Conservation (phyloP, 2,113 vertebrate species). For the Illadopsis cleaveri region DNA sequence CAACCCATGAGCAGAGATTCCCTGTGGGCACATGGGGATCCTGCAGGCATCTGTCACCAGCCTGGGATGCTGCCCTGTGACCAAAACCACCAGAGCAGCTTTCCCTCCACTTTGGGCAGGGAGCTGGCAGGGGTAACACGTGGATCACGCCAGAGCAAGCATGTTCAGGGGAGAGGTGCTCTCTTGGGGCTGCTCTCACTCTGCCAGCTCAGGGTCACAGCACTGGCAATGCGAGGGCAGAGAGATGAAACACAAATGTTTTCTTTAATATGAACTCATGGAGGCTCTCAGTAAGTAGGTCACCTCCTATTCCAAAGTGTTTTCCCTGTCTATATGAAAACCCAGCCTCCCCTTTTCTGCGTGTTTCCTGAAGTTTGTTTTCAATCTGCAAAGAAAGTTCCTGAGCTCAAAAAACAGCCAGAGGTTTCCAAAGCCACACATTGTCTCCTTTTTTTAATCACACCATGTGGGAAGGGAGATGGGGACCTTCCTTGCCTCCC, state of each 20-base stretch:
- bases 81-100: not conserved
- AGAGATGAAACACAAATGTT: not conserved
- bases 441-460: not conserved
- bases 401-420: not conserved
- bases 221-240: accelerated
- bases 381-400: not conserved
- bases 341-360: not conserved
- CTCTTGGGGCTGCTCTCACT: not conserved
- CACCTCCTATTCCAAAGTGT: not conserved
- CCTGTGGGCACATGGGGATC: accelerated
- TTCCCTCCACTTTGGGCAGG: accelerated
- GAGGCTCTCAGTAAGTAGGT: conserved; percentile 40
- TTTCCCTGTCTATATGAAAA: not conserved
- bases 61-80: not conserved
- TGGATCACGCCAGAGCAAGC: not conserved
- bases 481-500: not conserved
- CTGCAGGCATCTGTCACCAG: not conserved
- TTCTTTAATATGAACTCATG: not conserved
- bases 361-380: conserved; percentile 47
- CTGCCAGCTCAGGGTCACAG: not conserved
- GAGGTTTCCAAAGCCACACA: not conserved
- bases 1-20: accelerated
- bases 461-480: not conserved
- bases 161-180: not conserved
- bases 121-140: not conserved